Evolutionary conservation across 1,140 invertebrate species (phyloP).

Genomic region (Drosophila dunni): DNA sequence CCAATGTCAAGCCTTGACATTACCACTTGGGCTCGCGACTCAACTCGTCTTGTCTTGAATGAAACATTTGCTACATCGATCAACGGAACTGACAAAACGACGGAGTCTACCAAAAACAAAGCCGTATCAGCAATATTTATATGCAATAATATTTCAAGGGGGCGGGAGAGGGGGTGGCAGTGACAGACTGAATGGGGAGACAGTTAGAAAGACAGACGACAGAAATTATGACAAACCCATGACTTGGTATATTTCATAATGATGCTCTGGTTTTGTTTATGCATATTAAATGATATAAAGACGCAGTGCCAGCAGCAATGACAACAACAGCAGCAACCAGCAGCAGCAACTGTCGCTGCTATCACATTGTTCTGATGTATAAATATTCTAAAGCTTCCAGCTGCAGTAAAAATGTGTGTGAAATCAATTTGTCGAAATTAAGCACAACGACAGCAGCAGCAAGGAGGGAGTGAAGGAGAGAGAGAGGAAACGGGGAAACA

Average conservation of each 20-base stretch:
- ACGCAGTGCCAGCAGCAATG: conserved; percentile 40
- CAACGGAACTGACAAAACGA: conserved; percentile 32
- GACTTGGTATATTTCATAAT: conserved; percentile 56
- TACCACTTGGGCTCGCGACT: conserved; percentile 10
- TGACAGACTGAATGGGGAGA: neutral
- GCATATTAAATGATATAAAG: conserved; percentile 57
- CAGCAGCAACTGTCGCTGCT: conserved; percentile 17
- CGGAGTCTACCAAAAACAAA: neutral
- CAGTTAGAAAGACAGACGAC: conserved; percentile 35
- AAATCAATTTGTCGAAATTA: conserved; percentile 80
- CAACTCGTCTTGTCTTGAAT: conserved; percentile 5
- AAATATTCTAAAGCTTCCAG: conserved; percentile 20
- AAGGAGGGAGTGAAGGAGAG: conserved; percentile 32
- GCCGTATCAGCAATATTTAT: conserved; percentile 44
- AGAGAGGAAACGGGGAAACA: conserved; percentile 5
- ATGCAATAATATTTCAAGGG: conserved; percentile 43
- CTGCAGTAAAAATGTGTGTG: conserved; percentile 66
- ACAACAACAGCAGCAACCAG: conserved; percentile 1
- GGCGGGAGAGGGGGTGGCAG: neutral
- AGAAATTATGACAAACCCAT: conserved; percentile 54
- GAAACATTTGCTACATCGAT: conserved; percentile 71
- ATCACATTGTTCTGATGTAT: conserved; percentile 47
- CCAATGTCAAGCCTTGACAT: conserved; percentile 26
- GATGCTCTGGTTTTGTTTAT: conserved; percentile 52
- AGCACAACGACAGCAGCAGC: conserved; percentile 30